Percentiles rank a stretch among this genome's conserved stretches.
These are phyloP conservation scores for Tachystola acroxantha DNA, from an alignment of 2,888 invertebrate species.

Conservation along the genomic window DNA sequence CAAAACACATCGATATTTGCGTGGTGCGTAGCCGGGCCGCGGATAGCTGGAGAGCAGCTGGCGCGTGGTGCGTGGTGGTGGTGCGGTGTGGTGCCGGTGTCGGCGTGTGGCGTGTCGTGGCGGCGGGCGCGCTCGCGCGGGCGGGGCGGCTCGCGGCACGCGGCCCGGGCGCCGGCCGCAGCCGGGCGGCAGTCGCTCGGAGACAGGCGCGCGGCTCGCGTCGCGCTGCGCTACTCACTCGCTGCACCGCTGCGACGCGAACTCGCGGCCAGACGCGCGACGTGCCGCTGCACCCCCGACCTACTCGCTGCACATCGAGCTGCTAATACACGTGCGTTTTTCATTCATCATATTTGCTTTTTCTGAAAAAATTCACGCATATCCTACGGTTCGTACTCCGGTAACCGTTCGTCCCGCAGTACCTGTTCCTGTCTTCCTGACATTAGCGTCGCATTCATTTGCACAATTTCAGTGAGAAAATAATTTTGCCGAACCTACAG, in stretches of 20 bases:
- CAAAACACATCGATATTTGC: conserved; percentile 71
- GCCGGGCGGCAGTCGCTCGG: conserved; percentile 74
- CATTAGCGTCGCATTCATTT: neutral
- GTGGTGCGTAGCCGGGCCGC: conserved; percentile 60
- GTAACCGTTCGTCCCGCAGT: conserved; percentile 2
- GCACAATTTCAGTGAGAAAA: conserved; percentile 4
- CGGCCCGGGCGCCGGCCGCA: conserved; percentile 59
- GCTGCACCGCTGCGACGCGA: conserved; percentile 52
- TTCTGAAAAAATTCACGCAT: conserved; percentile 19
- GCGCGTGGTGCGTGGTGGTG: conserved; percentile 10
- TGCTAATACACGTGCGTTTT: conserved; percentile 44
- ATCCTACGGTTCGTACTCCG: conserved; percentile 17
- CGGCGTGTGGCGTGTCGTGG: conserved; percentile 13
- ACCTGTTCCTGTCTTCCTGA: conserved; percentile 3
- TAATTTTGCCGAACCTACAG: neutral
- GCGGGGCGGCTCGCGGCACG: conserved; percentile 24
- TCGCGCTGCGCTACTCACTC: conserved; percentile 50
- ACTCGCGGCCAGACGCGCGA: conserved; percentile 49
- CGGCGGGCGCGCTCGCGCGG: conserved; percentile 23
- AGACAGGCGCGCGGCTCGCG: conserved; percentile 65
- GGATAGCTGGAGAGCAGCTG: conserved; percentile 22
- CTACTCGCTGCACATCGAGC: conserved; percentile 34
- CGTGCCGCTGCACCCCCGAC: conserved; percentile 24
- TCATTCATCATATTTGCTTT: conserved; percentile 49
- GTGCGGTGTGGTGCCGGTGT: conserved; percentile 5